Base-by-base conservation (phyloP, 2,888 invertebrate species). In the Lysandra coridon region DNA sequence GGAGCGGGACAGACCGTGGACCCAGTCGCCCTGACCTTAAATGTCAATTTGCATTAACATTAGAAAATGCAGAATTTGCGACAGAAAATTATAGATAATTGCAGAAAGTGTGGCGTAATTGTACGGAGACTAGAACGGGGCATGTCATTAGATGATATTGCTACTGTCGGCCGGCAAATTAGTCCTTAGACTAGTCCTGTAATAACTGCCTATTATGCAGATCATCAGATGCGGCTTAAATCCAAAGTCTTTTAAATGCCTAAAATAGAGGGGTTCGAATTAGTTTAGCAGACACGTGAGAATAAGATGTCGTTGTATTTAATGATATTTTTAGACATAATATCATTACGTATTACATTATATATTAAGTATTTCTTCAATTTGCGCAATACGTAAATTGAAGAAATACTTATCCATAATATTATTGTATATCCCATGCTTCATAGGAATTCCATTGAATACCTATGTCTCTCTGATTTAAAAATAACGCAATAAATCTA, bases 21-120 rank as follows among this genome's bases (percentile, higher is more conserved):
- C 33, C 33, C 33, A 69, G 17, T 2, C 33, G 30, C 69, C 17
- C 53, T 10, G 14, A 23, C 12, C 17, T 57, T 79, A 79, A 40
- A n/a, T 33, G 60, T 57, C 37, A 37, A 78, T 40, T 73, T 73
- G 53, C 57, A 78, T 64, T 44, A 62, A 62, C 44, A 5, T 62
- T 79, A 75, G 74, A 74, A 44, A 62, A 79, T 78, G 73, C 73
- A 78, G 57, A 44, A 74, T 78, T 78, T 76, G 78, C 78, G 76
- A 49, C 60, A 60, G 30, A 44, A 78, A 81, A 80, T 80, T 78
- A 79, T 37, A 60, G 57, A 78, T 80, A 81, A 79, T 79, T 79
- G 78, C 53, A 78, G 80, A 73, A 76, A 79, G 73, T 80, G 62
- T 77, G 57, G 73, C 79, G 57, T 80, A 80, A 81, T 80, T 79